These are phyloP conservation scores for Marasmarcha lunaedactyla DNA, from an alignment of 2,888 invertebrate species.

Conservation along the genomic window DNA sequence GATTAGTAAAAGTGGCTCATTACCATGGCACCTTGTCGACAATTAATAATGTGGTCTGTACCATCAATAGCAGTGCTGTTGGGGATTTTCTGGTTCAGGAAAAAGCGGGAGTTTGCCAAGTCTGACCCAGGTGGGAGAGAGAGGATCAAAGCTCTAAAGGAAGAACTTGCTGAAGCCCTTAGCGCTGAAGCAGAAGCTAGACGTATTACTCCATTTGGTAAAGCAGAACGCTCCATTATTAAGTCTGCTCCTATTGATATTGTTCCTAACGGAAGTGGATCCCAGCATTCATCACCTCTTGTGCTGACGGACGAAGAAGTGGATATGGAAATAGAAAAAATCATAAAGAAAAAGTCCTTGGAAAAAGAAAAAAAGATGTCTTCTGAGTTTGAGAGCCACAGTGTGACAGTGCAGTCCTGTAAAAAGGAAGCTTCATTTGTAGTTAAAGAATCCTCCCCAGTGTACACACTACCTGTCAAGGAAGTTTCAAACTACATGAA, in stretches of 20 bases:
- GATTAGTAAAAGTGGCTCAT: slow-evolving; percentile 77
- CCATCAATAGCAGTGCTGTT: slow-evolving; percentile 84
- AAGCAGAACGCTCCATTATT: slow-evolving; percentile 53
- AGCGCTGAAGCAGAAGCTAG: slow-evolving; percentile 47
- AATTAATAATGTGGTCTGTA: slow-evolving; percentile 82
- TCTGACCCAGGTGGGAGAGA: slow-evolving; percentile 80
- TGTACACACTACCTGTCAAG: background rate
- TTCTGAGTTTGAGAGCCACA: slow-evolving; percentile 29
- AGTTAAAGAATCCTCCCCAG: slow-evolving; percentile 24
- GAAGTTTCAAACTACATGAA: background rate
- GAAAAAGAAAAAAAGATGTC: slow-evolving; percentile 52
- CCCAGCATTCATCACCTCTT: slow-evolving; percentile 68
- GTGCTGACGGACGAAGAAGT: slow-evolving; percentile 75
- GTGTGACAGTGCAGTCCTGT: slow-evolving; percentile 15
- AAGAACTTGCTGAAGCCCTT: slow-evolving; percentile 59
- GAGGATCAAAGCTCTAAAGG: slow-evolving; percentile 55
- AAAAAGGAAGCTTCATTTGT: slow-evolving; percentile 19
- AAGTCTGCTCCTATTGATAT: slow-evolving; percentile 80
- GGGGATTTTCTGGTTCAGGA: slow-evolving; percentile 86
- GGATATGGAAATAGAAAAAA: slow-evolving; percentile 76
- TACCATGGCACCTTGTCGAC: slow-evolving; percentile 83
- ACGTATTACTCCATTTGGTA: slow-evolving; percentile 53
- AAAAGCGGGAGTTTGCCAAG: slow-evolving; percentile 79
- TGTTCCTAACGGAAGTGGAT: slow-evolving; percentile 56
- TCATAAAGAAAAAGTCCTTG: slow-evolving; percentile 68